Conservation (phyloP, 2,113 vertebrate genomes). For the Cyprinus carpio region DNA sequence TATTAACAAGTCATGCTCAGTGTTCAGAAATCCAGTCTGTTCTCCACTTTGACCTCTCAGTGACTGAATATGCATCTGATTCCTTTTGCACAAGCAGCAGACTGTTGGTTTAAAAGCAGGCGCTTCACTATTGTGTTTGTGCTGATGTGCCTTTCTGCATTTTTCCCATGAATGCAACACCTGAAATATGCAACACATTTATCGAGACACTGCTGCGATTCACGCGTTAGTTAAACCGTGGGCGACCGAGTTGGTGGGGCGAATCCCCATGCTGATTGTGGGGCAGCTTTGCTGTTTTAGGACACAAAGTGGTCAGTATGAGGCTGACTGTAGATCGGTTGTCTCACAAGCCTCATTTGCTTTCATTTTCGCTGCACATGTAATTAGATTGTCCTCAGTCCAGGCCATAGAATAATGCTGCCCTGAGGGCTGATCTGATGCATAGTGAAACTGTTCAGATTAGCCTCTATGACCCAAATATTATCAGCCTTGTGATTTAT, state of each 20-base stretch:
- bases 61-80: constrained; percentile 33
- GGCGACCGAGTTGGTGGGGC: neutral
- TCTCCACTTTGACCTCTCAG: neutral
- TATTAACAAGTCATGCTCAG: neutral
- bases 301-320: neutral
- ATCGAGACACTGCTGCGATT: neutral
- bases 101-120: constrained; percentile 34
- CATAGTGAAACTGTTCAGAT: neutral
- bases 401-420: neutral
- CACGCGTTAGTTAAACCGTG: neutral
- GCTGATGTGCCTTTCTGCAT: constrained; percentile 70
- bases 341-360: neutral
- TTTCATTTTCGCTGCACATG: neutral
- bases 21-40: neutral
- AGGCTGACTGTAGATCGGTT: neutral
- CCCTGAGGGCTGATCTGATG: neutral
- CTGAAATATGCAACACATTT: constrained; percentile 63
- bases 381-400: neutral
- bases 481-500: constrained; percentile 28
- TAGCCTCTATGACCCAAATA: constrained; percentile 17
- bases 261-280: neutral
- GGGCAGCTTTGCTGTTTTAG: neutral
- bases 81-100: constrained; percentile 1
- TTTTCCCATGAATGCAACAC: constrained; percentile 56
- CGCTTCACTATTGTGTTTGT: constrained; percentile 42